phyloP scores from a whole-genome alignment of 1,140 invertebrate genomes.

The Drosophila sucinea region DNA sequence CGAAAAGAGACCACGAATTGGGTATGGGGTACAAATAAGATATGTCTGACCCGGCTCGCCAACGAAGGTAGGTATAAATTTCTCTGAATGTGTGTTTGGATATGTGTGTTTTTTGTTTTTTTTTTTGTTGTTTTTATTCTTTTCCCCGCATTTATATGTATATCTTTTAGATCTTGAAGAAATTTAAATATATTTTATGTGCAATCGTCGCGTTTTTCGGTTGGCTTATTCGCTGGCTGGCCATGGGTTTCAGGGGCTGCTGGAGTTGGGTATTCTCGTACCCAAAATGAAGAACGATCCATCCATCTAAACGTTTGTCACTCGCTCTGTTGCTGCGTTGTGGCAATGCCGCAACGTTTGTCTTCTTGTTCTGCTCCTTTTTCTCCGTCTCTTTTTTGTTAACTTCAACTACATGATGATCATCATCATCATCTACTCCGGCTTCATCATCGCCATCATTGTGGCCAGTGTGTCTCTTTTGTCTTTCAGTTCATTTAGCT shows the following conservation, averaged over 20 bases:
- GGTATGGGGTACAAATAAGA: constrained; percentile 45
- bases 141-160: constrained; percentile 72
- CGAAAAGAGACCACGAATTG: constrained; percentile 46
- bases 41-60: constrained; percentile 15
- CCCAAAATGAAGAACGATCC: constrained; percentile 69
- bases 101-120: constrained; percentile 13
- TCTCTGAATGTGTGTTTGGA: constrained; percentile 21
- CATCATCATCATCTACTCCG: constrained; percentile 38
- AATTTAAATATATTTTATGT: constrained; percentile 83
- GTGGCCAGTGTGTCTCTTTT: constrained; percentile 48
- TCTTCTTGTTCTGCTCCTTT: constrained; percentile 76
- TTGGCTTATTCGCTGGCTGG: constrained; percentile 57
- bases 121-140: constrained; percentile 31
- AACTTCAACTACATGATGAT: constrained; percentile 28
- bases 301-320: constrained; percentile 81
- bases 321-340: constrained; percentile 71
- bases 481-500: background rate
- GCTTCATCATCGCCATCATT: constrained; percentile 42
- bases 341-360: constrained; percentile 71
- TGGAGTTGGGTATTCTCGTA: background rate
- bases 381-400: constrained; percentile 30
- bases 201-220: constrained; percentile 77
- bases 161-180: constrained; percentile 74
- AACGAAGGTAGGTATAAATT: constrained; percentile 16
- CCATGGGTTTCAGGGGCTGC: constrained; percentile 26